Evolutionary conservation across 2,888 invertebrate species (phyloP).

Genomic region (Acanthococcus lagerstroemiae): DNA sequence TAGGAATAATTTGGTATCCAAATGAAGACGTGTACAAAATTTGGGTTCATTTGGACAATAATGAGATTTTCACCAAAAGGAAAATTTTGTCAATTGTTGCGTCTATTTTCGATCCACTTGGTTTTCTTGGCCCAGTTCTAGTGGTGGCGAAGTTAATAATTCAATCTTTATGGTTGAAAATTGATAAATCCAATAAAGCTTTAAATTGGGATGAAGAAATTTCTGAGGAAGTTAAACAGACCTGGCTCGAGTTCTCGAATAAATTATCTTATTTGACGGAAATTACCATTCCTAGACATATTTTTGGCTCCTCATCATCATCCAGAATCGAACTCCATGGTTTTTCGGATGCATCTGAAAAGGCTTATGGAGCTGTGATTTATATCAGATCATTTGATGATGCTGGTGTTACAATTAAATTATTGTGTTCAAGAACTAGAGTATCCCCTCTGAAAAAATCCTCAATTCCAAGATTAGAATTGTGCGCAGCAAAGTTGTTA

Average conservation of each 20-base stretch:
- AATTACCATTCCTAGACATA: neutral
- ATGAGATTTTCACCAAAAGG: conserved; percentile 32
- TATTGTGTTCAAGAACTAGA: conserved; percentile 45
- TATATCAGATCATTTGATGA: conserved; percentile 31
- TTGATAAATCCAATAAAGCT: neutral
- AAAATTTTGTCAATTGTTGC: conserved; percentile 34
- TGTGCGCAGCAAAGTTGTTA: conserved; percentile 30
- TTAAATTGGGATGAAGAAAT: conserved; percentile 2
- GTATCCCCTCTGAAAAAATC: conserved; percentile 31
- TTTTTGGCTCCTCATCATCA: neutral
- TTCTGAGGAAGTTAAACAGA: neutral
- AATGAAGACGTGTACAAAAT: neutral
- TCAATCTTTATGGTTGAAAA: neutral
- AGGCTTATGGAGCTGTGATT: conserved; percentile 30
- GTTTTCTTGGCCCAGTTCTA: conserved; percentile 28
- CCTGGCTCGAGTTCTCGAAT: neutral
- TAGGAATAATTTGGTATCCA: conserved; percentile 5
- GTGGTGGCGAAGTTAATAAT: neutral
- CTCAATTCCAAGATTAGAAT: conserved; percentile 31
- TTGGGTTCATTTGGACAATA: neutral
- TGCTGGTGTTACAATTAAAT: conserved; percentile 44
- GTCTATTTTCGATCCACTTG: conserved; percentile 34
- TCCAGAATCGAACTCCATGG: conserved; percentile 28
- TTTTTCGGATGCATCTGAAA: conserved; percentile 33
- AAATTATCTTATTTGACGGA: neutral